Evolutionary conservation across 2,888 invertebrate species (phyloP), one percentile per base, ranked within the genome.

Genomic region (Charanyca ferruginea): DNA sequence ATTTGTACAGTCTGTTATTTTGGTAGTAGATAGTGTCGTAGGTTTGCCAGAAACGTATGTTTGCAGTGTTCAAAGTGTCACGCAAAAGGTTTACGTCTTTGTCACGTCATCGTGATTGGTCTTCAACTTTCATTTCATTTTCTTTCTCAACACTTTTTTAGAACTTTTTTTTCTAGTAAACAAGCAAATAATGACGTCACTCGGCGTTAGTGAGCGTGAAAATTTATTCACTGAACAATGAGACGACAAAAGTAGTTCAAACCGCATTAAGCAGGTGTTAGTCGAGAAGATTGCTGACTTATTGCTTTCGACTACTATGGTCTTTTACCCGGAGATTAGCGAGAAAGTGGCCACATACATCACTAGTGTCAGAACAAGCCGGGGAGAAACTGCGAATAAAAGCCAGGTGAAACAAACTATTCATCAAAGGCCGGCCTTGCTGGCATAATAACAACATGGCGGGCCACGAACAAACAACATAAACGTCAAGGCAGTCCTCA

Each of bases 381-480:
- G 67, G 42, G 18, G 44, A 74, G 79, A 74, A 66, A 78, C 61
- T 75, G 61, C 38, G 25, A 48, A 51, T 73, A 73, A 78, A 66
- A 77, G 60, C 68, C 44, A 64, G 51, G 41, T 60, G 65, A 38
- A 77, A 57, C 47, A 41, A 48, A 66, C 67, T 64, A 79, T 68
- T 70, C 47, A 70, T 79, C 61, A 82, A 55, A 55, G 55, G 49
- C 42, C 63, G 45, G 54, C 48, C 68, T 69, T 71, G 67, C 41
- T 41, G 54, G 66, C 54, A 66, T 67, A 73, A 80, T 80, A 77
- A 66, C 65, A 61, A 61, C 52, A 67, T 48, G n/a, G 76, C 53
- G 57, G 57, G 53, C 48, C 49, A 51, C 62, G 64, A 79, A 79
- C 77, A 80, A 75, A 85, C 62, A 65, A 65, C 48, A 66, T 71